Evolutionary conservation across 2,797 vertebrate genomes (phyloP).

Genomic region (Graptemys geographica): DNA sequence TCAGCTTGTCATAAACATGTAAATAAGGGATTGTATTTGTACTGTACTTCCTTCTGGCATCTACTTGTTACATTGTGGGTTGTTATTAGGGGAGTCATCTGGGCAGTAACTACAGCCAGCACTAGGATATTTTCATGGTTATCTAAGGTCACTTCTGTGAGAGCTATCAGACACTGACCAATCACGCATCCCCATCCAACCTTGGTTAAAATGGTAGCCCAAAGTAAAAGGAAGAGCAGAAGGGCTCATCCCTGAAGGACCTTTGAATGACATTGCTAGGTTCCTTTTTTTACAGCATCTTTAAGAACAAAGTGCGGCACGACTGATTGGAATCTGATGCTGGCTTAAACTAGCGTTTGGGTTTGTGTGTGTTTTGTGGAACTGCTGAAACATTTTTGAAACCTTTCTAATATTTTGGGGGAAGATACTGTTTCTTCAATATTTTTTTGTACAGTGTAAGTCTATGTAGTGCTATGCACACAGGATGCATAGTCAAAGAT

Average conservation of each 20-base stretch:
- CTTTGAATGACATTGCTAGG: background rate
- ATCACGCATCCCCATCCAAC: background rate
- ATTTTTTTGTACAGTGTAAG: background rate
- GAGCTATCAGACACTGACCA: background rate
- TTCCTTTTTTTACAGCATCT: background rate
- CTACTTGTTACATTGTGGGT: background rate
- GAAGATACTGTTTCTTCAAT: background rate
- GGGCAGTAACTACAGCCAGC: background rate
- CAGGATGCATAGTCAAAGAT: background rate
- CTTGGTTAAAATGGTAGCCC: background rate
- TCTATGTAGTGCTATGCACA: background rate
- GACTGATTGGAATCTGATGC: background rate
- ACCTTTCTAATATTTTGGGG: accelerated
- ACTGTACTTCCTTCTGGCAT: background rate
- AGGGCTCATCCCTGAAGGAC: background rate
- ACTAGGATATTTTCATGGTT: background rate
- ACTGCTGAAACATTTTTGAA: background rate
- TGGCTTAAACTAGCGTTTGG: background rate
- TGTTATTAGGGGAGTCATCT: background rate
- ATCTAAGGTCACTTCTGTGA: background rate
- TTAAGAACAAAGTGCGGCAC: background rate
- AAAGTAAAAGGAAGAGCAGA: background rate
- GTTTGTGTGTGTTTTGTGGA: background rate
- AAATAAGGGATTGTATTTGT: conserved; percentile 18
- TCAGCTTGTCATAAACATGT: conserved; percentile 37